Conservation (phyloP, 2,888 invertebrate species). For the Spatulosminthurus flaviceps region DNA sequence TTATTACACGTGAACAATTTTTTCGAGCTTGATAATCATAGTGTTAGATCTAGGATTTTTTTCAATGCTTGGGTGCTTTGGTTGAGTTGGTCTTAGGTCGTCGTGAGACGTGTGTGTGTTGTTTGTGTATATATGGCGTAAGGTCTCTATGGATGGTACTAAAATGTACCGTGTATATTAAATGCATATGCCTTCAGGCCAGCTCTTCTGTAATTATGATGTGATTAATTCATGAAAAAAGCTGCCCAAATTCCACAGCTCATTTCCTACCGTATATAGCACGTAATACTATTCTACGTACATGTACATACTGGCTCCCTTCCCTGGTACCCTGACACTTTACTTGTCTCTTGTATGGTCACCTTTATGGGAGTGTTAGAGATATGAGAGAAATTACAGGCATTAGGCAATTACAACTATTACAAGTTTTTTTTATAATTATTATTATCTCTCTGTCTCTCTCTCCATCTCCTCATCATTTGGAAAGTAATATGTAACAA, state of each 20-base stretch:
- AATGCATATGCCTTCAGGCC: conserved; percentile 33
- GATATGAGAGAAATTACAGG: too few species aligned
- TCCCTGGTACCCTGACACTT: too few species aligned
- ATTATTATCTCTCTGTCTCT: too few species aligned
- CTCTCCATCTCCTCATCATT: too few species aligned
- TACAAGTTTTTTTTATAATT: too few species aligned
- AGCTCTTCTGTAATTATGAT: conserved; percentile 41
- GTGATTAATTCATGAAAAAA: conserved; percentile 44
- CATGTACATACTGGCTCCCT: too few species aligned
- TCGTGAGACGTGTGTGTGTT: conserved; percentile 1
- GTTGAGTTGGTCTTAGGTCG: conserved; percentile 24
- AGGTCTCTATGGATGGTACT: conserved; percentile 23
- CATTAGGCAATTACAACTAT: too few species aligned
- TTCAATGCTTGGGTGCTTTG: background rate
- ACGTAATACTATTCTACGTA: too few species aligned
- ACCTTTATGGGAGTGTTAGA: too few species aligned
- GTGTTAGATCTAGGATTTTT: conserved; percentile 15
- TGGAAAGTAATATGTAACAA: too few species aligned
- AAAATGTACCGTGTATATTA: conserved; percentile 36
- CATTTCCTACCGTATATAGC: conserved; percentile 10
- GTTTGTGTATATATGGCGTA: conserved; percentile 36
- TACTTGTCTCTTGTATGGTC: too few species aligned
- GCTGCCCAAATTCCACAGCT: conserved; percentile 34
- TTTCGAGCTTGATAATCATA: conserved; percentile 23
- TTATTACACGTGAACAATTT: conserved; percentile 22